Evolutionary conservation across 2,888 invertebrate genomes (phyloP).

Genomic region (Urechis unicinctus): DNA sequence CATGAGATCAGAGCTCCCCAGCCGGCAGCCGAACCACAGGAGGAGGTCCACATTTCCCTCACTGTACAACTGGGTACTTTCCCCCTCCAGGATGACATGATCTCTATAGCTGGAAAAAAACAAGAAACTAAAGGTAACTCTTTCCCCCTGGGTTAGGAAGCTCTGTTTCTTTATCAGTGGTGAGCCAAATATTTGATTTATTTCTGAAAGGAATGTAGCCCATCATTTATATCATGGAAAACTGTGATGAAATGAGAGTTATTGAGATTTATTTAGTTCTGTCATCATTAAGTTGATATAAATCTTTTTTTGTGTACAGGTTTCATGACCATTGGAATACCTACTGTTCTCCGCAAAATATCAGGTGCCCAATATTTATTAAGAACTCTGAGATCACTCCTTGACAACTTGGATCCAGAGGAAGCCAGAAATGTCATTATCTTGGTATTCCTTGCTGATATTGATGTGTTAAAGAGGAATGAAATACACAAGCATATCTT

Average conservation of each 20-base stretch:
- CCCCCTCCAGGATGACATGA: neutral
- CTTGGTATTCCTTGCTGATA: slow-evolving; percentile 48
- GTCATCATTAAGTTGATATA: neutral
- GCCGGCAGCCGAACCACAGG: no score
- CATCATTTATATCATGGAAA: no score
- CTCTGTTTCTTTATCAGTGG: no score
- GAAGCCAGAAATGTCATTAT: slow-evolving; percentile 38
- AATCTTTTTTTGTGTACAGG: slow-evolving; percentile 22
- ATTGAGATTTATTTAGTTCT: no score
- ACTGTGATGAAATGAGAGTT: no score
- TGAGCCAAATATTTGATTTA: no score
- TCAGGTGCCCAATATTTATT: slow-evolving; percentile 40
- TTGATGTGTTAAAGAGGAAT: slow-evolving; percentile 29
- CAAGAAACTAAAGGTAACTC: neutral
- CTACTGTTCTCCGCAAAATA: slow-evolving; percentile 40
- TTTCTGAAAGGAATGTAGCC: no score
- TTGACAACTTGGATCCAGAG: slow-evolving; percentile 37
- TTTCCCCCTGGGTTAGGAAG: no score
- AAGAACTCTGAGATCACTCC: slow-evolving; percentile 32
- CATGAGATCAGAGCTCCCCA: no score
- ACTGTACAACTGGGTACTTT: neutral
- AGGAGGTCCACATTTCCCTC: neutral
- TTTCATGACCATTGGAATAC: slow-evolving; percentile 49
- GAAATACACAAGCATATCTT: slow-evolving; percentile 18
- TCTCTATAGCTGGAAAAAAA: neutral